phyloP scores from a whole-genome alignment of 2,888 invertebrate genomes.

The Baccha elongata region DNA sequence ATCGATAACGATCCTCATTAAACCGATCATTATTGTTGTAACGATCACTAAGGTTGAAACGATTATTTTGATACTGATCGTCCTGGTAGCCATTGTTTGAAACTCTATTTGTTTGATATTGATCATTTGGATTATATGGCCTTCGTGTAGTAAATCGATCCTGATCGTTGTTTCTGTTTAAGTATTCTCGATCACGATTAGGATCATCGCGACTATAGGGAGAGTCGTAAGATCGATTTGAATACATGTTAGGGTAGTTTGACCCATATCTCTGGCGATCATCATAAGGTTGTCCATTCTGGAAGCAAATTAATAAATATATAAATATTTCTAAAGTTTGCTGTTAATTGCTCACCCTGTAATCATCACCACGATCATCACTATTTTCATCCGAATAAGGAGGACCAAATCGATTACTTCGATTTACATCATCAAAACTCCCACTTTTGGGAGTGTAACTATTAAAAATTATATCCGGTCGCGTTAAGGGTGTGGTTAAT shows the following conservation, averaged over 20 bases:
- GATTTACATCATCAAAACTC: conserved; percentile 80
- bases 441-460: conserved; percentile 77
- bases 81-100: conserved; percentile 69
- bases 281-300: conserved; percentile 80
- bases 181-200: conserved; percentile 13
- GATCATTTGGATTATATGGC: conserved; percentile 72
- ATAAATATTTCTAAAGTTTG: not conserved
- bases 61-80: conserved; percentile 26
- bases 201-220: conserved; percentile 76
- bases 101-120: conserved; percentile 27
- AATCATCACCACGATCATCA: conserved; percentile 80
- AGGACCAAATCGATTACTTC: conserved; percentile 81
- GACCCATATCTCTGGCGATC: conserved; percentile 77
- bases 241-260: conserved; percentile 37
- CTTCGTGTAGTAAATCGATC: conserved; percentile 68
- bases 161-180: conserved; percentile 52
- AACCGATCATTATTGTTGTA: conserved; percentile 78
- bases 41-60: conserved; percentile 75
- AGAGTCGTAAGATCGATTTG: conserved; percentile 78
- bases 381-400: conserved; percentile 78
- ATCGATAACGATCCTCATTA: conserved; percentile 83
- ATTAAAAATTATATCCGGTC: conserved; percentile 79
- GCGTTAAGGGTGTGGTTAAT: conserved; percentile 78
- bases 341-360: conserved; percentile 77
- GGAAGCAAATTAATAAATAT: conserved; percentile 36